phyloP scores from a whole-genome alignment of 2,113 vertebrate species.

The Siniperca knerii region DNA sequence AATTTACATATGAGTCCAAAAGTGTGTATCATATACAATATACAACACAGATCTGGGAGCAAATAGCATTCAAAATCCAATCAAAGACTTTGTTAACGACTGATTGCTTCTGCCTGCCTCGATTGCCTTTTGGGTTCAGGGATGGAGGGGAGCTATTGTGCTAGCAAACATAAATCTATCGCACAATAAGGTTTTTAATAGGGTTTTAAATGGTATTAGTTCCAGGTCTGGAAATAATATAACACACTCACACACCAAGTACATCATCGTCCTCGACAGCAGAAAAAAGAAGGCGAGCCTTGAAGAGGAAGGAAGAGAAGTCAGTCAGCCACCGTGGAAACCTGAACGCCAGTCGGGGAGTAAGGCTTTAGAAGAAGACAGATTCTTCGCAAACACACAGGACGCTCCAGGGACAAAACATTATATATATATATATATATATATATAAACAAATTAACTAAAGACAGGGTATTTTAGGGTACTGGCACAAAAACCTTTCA shows the following conservation, averaged over 20 bases:
- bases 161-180: slow-evolving; percentile 68
- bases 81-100: slow-evolving; percentile 53
- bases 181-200: slow-evolving; percentile 53
- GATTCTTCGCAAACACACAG: slow-evolving; percentile 76
- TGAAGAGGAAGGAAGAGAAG: slow-evolving; percentile 73
- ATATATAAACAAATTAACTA: background rate
- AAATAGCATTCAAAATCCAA: slow-evolving; percentile 73
- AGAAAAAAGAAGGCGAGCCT: slow-evolving; percentile 82
- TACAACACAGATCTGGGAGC: slow-evolving; percentile 88
- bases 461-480: slow-evolving; percentile 40
- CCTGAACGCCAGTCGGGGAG: slow-evolving; percentile 80
- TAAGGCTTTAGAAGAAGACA: slow-evolving; percentile 85
- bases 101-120: slow-evolving; percentile 71
- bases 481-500: slow-evolving; percentile 61
- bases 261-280: slow-evolving; percentile 80
- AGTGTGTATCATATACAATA: slow-evolving; percentile 93
- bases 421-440: background rate
- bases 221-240: slow-evolving; percentile 64
- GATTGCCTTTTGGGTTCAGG: slow-evolving; percentile 66
- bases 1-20: slow-evolving; percentile 96
- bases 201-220: slow-evolving; percentile 70
- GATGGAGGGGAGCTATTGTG: slow-evolving; percentile 53
- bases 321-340: slow-evolving; percentile 84
- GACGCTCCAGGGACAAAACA: slow-evolving; percentile 74
- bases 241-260: slow-evolving; percentile 23